Percentiles rank a stretch among this genome's conserved stretches.
These are phyloP conservation scores for Chymomyza costata DNA, from an alignment of 1,140 invertebrate species.

Conservation along the genomic window DNA sequence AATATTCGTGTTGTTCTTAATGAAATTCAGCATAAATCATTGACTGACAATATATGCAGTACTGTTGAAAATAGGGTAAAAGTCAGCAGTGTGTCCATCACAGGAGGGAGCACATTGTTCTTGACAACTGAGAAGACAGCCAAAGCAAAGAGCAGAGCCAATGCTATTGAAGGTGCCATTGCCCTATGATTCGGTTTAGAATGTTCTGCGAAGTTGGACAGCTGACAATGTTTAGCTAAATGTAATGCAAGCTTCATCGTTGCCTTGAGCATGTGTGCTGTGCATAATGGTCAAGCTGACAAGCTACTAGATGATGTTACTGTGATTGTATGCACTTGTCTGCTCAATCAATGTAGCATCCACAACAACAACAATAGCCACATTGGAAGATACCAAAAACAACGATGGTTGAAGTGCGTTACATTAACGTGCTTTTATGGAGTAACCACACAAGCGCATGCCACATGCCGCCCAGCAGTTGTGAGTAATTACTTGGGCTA, in stretches of 20 bases:
- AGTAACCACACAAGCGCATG: slow-evolving; percentile 58
- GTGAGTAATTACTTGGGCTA: slow-evolving; percentile 59
- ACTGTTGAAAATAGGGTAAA: too few species aligned
- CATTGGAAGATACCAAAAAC: too few species aligned
- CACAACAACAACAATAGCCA: slow-evolving; percentile 61
- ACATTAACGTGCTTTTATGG: slow-evolving; percentile 57
- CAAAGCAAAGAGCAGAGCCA: slow-evolving; percentile 10
- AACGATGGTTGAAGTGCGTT: too few species aligned
- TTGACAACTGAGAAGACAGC: slow-evolving; percentile 27
- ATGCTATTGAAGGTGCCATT: neutral
- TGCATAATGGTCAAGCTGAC: too few species aligned
- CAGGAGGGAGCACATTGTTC: slow-evolving; percentile 62
- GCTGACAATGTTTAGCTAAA: slow-evolving; percentile 43
- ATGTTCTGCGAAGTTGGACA: slow-evolving; percentile 52
- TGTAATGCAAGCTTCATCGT: too few species aligned
- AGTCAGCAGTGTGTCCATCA: slow-evolving; percentile 34
- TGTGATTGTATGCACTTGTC: slow-evolving; percentile 61
- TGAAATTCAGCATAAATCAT: too few species aligned
- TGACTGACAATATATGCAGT: too few species aligned
- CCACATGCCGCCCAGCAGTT: slow-evolving; percentile 26
- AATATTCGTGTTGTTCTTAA: too few species aligned
- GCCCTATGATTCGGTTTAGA: neutral
- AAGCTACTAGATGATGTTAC: too few species aligned
- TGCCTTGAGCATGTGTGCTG: too few species aligned
- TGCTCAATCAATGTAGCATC: slow-evolving; percentile 63